Base-by-base conservation (phyloP, 2,888 invertebrate species). In the Allophyes oxyacanthae region DNA sequence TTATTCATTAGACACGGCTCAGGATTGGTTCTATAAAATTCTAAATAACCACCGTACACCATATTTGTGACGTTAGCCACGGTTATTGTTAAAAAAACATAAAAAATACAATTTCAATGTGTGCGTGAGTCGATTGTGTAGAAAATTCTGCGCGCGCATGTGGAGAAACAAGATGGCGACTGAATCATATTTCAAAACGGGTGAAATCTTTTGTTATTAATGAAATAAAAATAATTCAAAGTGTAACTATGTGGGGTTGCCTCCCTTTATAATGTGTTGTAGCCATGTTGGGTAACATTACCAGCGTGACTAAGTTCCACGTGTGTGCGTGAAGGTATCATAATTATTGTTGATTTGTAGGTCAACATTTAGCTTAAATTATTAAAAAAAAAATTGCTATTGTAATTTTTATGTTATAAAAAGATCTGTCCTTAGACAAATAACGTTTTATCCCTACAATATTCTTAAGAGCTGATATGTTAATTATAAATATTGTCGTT, bases 151-250 rank as follows among this genome's bases (percentile, higher is more conserved):
- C 78, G 85, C 69, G 72, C 69, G 83, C 84, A 84, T 76, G 80
- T 65, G 79, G 81, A 81, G 72, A 64, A 74, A 78, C 84, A 93
- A 90, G 82, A 93, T 94, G 94, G 93, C 94, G 82, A 86, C 88
- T 84, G 92, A 93, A 93, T 94, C 92, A 94, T 91, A 90, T 91
- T 92, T 89, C 88, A 89, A 91, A 92, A 90, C 87, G 92, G 91
- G 91, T 91, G 90, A 91, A 92, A 91, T 90, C 87, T 91, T 88
- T 94, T 93, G 92, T 93, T 91, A 90, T 83, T 91, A 91, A 92
- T 90, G 87, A 87, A 91, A 91, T 90, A 85, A 91, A 90, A 89
- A 88, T 91, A 91, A 88, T 90, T 90, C 86, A 87, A 63, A 81
- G 84, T 82, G 79, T 90, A 89, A 87, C 84, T 81, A 77, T 73